A percentile compares a stretch with the other conserved stretches of the same genome.
phyloP scores from a whole-genome alignment of 2,113 vertebrate species.

The Otus sunia region DNA sequence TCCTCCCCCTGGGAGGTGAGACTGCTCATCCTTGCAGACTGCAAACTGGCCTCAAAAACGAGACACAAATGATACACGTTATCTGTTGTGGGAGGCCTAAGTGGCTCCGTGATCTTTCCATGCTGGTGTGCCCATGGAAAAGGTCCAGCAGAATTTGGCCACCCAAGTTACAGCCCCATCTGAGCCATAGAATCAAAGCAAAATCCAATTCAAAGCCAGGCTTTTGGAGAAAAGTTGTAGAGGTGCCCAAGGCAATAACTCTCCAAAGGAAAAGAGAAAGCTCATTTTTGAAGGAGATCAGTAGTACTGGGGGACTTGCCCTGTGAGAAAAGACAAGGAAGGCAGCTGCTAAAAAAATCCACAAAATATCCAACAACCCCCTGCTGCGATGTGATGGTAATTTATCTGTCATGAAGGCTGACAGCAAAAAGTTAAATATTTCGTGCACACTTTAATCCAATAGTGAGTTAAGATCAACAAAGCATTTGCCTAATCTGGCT shows the following conservation, averaged over 20 bases:
- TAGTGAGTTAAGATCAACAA: background rate
- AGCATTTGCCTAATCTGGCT: background rate
- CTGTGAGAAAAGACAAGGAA: background rate
- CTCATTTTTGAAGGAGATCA: background rate
- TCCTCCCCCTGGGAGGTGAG: background rate
- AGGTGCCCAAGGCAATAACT: background rate
- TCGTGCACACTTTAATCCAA: background rate
- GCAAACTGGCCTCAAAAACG: background rate
- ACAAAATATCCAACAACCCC: background rate
- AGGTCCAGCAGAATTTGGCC: background rate
- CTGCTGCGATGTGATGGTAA: background rate
- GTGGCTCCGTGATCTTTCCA: background rate
- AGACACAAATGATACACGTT: rapidly evolving
- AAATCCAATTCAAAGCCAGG: background rate
- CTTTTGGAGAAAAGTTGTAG: background rate
- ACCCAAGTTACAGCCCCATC: rapidly evolving
- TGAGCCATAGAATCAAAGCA: background rate
- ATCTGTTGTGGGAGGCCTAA: background rate
- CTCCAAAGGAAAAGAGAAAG: background rate
- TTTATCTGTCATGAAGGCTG: background rate
- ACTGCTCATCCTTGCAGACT: background rate
- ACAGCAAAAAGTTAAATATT: background rate
- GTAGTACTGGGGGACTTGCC: background rate
- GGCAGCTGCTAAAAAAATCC: background rate
- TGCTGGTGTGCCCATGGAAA: background rate